These are phyloP conservation scores for Chascanopsetta lugubris DNA, from an alignment of 2,113 vertebrate genomes.

Conservation along the genomic window DNA sequence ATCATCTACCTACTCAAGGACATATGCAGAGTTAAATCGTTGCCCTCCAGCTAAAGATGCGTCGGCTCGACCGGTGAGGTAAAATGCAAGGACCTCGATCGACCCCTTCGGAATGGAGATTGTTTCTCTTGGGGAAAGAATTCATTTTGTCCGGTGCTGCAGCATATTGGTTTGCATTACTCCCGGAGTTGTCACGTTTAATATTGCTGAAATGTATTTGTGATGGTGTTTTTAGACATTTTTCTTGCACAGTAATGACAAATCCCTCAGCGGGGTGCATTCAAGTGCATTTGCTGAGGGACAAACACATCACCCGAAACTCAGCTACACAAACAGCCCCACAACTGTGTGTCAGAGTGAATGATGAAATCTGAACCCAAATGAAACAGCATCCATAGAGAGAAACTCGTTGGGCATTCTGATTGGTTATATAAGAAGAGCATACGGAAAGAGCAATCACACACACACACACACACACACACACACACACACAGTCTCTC, in stretches of 20 bases:
- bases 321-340: slow-evolving; percentile 57
- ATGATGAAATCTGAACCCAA: slow-evolving; percentile 73
- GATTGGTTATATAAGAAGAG: slow-evolving; percentile 76
- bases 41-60: slow-evolving; percentile 9
- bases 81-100: slow-evolving; percentile 5
- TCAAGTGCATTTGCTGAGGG: slow-evolving; percentile 4
- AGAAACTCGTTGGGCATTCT: slow-evolving; percentile 62
- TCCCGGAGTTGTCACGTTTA: not conserved
- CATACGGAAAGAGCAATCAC: slow-evolving; percentile 49
- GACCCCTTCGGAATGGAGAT: not conserved
- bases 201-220: slow-evolving; percentile 17
- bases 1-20: slow-evolving; percentile 28
- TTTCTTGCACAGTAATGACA: not conserved
- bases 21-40: slow-evolving; percentile 15
- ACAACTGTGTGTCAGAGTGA: slow-evolving; percentile 60
- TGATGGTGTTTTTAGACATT: slow-evolving; percentile 5
- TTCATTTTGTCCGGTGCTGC: too few species aligned
- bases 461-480: slow-evolving; percentile 9
- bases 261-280: slow-evolving; percentile 1
- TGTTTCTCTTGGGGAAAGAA: not conserved
- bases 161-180: slow-evolving; percentile 1
- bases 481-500: slow-evolving; percentile 18
- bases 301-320: slow-evolving; percentile 43
- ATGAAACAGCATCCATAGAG: slow-evolving; percentile 58
- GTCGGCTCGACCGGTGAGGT: not conserved